Evolutionary conservation across 2,797 vertebrate species (phyloP).

Genomic region (Melanotaenia pygmaea): DNA sequence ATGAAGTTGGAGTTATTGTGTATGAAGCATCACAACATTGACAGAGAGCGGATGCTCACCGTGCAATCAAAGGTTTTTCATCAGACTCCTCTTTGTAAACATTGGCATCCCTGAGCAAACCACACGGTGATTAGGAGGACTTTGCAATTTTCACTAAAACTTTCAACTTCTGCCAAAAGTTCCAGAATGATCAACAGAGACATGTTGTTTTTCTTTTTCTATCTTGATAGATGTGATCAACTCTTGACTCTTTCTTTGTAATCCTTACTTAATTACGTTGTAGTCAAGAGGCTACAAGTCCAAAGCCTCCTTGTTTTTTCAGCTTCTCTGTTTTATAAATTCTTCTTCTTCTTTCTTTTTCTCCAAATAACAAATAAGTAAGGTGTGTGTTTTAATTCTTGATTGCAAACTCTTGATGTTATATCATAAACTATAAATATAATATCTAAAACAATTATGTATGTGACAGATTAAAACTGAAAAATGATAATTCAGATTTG

Average conservation of each 20-base stretch:
- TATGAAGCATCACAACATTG: conserved; percentile 57
- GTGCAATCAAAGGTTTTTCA: conserved; percentile 77
- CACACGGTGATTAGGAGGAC: conserved; percentile 76
- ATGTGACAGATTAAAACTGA: conserved; percentile 17
- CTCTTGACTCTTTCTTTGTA: conserved; percentile 54
- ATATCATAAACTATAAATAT: conserved; percentile 4
- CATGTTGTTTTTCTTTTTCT: conserved; percentile 70
- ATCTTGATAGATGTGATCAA: conserved; percentile 64
- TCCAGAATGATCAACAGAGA: conserved; percentile 76
- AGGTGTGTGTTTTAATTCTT: conserved; percentile 12
- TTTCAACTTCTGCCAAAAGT: conserved; percentile 78
- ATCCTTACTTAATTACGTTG: conserved; percentile 48
- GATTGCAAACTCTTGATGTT: conserved; percentile 22
- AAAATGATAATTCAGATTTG: conserved; percentile 27
- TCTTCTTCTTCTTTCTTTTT: too few relatives aligned
- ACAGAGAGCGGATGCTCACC: conserved; percentile 63
- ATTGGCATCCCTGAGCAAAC: conserved; percentile 74
- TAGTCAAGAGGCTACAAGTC: conserved; percentile 34
- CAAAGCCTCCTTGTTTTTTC: conserved; percentile 45
- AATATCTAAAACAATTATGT: conserved; percentile 11
- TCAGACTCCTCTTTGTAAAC: conserved; percentile 80
- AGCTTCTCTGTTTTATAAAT: conserved; percentile 37
- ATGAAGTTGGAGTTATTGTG: conserved; percentile 50
- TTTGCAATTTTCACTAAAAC: conserved; percentile 64
- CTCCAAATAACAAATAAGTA: neutral